Evolutionary conservation across 30 jellyfish, hydroid and myxozoan genomes (phyloP).

Genomic region (Pelagia noctiluca): DNA sequence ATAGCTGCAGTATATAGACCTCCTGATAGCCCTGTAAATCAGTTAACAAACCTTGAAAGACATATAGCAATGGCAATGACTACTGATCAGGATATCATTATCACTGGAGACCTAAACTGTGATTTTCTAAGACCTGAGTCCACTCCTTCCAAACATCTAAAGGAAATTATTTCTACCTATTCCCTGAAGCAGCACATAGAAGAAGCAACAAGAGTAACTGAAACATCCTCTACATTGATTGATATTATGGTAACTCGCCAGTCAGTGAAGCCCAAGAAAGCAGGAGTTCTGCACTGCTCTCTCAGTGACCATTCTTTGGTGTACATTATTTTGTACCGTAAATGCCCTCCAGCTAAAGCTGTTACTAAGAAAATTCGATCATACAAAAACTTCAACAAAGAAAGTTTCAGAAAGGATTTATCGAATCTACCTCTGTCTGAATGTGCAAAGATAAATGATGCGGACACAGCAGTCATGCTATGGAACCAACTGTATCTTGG

Average conservation of each 20-base stretch:
- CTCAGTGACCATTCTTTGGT: slow-evolving; percentile 8
- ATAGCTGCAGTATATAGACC: slow-evolving; percentile 22
- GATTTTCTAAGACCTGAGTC: slow-evolving; percentile 16
- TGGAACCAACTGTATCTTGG: too few relatives aligned
- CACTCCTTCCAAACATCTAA: slow-evolving; percentile 28
- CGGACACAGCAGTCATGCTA: too few relatives aligned
- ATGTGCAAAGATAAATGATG: too few relatives aligned
- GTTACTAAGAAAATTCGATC: too few relatives aligned
- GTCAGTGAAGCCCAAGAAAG: slow-evolving; percentile 26
- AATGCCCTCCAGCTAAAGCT: slow-evolving; percentile 30
- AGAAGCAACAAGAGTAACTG: slow-evolving; percentile 19
- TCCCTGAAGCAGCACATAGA: background rate
- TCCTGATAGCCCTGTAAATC: slow-evolving; percentile 6
- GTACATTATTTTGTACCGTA: background rate
- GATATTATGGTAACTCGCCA: slow-evolving; percentile 20
- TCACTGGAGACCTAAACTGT: background rate
- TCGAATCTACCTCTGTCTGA: too few relatives aligned
- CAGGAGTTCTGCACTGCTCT: slow-evolving; percentile 20
- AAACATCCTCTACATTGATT: slow-evolving; percentile 21
- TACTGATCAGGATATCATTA: background rate
- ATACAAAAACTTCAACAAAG: too few relatives aligned
- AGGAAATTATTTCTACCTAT: slow-evolving; percentile 4
- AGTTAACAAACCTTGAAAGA: slow-evolving; percentile 12
- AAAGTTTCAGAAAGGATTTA: too few relatives aligned
- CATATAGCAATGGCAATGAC: slow-evolving; percentile 15